phyloP scores from a whole-genome alignment of 2,797 vertebrate genomes.

The Pseudotriccus pelzelni region DNA sequence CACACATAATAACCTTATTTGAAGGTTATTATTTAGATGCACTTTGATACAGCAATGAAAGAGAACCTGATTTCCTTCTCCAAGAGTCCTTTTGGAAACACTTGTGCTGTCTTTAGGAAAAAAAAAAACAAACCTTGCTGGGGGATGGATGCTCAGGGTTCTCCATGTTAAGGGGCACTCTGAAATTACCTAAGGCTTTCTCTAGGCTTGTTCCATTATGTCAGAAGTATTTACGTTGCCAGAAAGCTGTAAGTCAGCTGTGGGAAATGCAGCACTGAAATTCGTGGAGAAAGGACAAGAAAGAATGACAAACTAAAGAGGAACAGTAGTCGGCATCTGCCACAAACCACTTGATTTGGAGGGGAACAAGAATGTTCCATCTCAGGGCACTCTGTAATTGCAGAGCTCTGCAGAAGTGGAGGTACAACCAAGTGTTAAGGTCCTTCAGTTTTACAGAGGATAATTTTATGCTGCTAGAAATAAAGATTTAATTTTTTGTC shows the following conservation, averaged over 20 bases:
- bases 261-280: constrained; percentile 29
- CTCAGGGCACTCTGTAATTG: not conserved
- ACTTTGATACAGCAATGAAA: not conserved
- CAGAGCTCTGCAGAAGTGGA: not conserved
- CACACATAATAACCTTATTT: not conserved
- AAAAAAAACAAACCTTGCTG: not conserved
- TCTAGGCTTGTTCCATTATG: constrained; percentile 44
- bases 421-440: not conserved
- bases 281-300: constrained; percentile 14
- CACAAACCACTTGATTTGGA: not conserved
- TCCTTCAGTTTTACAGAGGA: not conserved
- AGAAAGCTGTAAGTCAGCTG: constrained; percentile 1
- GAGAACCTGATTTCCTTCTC: not conserved
- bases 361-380: not conserved
- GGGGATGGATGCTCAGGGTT: not conserved
- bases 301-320: constrained; percentile 2
- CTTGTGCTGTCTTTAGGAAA: not conserved
- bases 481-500: constrained; percentile 47
- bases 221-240: constrained; percentile 42
- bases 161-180: not conserved
- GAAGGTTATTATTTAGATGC: not conserved
- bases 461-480: constrained; percentile 29
- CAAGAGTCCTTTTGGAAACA: not conserved
- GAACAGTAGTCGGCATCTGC: not conserved
- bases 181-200: constrained; percentile 59